These are phyloP conservation scores for Nematostella vectensis DNA, from an alignment of 92 coral and sea anemone genomes.

Conservation along the genomic window DNA sequence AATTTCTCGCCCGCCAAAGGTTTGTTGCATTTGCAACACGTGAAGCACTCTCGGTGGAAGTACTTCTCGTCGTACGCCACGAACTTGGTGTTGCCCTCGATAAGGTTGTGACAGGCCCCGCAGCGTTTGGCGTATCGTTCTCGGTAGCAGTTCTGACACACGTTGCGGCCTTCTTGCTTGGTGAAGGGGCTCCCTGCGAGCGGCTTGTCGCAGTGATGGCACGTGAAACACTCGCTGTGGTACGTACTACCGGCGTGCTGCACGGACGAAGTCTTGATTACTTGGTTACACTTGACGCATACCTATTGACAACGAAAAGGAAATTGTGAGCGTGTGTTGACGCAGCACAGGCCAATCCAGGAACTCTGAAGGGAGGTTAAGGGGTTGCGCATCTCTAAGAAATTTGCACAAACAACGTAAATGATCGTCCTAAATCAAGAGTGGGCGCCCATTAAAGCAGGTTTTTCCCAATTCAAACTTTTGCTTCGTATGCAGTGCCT, in stretches of 20 bases:
- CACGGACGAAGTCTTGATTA: constrained; percentile 79
- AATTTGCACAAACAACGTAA: no score
- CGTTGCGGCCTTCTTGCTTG: constrained; percentile 74
- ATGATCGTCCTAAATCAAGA: no score
- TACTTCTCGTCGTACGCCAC: constrained; percentile 86
- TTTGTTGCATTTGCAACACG: constrained; percentile 69
- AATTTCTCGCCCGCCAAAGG: constrained; percentile 91
- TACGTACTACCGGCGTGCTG: constrained; percentile 72
- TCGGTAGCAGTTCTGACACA: constrained; percentile 91
- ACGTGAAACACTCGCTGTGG: constrained; percentile 81
- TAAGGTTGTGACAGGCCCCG: constrained; percentile 62
- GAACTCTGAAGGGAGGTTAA: no score
- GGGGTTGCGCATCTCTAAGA: no score
- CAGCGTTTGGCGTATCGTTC: constrained; percentile 79
- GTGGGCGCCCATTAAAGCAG: no score
- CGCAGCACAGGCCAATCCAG: no score
- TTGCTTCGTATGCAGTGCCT: no score
- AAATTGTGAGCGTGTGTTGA: no score
- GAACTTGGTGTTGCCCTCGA: constrained; percentile 95
- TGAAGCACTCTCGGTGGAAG: constrained; percentile 93
- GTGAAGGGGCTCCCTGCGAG: constrained; percentile 97
- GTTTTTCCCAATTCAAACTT: no score
- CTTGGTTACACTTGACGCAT: constrained; percentile 63
- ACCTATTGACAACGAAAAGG: constrained; percentile 34
- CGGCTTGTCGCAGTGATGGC: constrained; percentile 63